Base-by-base conservation (phyloP, 2,888 invertebrate species). In the Quadroppia sp. region DNA sequence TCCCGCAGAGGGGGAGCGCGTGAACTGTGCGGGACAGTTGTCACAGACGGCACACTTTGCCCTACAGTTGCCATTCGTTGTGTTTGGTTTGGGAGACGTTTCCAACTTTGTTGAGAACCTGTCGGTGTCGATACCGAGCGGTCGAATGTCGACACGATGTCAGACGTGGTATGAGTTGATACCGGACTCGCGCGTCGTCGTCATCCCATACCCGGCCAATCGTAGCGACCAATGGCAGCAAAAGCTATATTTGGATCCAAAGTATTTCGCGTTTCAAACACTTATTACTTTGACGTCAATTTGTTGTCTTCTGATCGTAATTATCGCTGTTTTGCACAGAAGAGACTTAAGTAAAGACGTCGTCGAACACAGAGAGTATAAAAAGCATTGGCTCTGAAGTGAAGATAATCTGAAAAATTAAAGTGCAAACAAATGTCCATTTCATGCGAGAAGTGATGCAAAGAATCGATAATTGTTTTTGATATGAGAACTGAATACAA, bases 121-220 rank as follows among this genome's bases (percentile, higher is more conserved):
- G 42, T 88, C 87, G 73, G 92, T 96, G 1, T 92, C 93, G 11
- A 80, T 86, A 20, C 82, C 84, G n/a, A 76, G 76, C 61, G 56
- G 71, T 13, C 73, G 71, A 48, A 67, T 71, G n/a, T 42, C 20
- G 20, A 32, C 72, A 7, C 71, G 74, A 11, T 40, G 73, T 17
- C 76, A 71, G 13, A 73, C 87, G 74, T 95, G 92, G 91, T 89
- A 89, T 0, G 93, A 94, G 82, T 89, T 96, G 72, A 96, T 99
- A 81, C 98, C 98, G 0, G 98, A 99, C 81, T 96, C 97, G 0
- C 97, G 99, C 83, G 90, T 99, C 83, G 91, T 97, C 42, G 91
- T 98, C 0, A 91, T 97, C 75, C 98, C 98, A 11, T 78, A 82
- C 75, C 94, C 92, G 9, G 87, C 88, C 0, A 85, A 87, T 76